phyloP scores from a whole-genome alignment of 2,113 vertebrate genomes.

The Trochalopteron elliotii region DNA sequence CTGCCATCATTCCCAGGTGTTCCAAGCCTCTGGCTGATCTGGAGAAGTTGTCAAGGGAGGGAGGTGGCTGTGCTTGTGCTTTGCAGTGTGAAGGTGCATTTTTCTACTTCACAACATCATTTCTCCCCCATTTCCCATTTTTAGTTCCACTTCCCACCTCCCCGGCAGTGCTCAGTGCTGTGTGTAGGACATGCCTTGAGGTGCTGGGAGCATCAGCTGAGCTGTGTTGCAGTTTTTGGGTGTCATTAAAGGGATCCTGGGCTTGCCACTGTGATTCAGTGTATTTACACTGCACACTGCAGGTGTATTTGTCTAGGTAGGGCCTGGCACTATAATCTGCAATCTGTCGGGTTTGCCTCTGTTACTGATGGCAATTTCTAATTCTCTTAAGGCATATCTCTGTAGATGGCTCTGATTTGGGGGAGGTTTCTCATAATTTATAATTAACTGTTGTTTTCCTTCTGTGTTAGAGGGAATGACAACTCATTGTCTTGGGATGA shows the following conservation, averaged over 20 bases:
- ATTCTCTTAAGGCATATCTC: neutral
- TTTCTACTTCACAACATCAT: neutral
- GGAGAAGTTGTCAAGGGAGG: neutral
- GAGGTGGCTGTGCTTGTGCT: neutral
- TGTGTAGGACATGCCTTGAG: neutral
- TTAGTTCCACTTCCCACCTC: neutral
- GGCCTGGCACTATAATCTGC: neutral
- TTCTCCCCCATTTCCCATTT: neutral
- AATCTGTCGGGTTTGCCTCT: neutral
- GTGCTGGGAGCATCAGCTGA: neutral
- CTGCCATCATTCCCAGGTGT: neutral
- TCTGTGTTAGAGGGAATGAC: neutral
- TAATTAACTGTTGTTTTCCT: neutral
- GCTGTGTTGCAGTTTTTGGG: neutral
- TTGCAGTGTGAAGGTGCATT: neutral
- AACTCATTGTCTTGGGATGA: neutral
- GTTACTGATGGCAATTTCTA: neutral
- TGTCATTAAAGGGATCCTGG: neutral
- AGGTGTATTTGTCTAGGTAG: conserved; percentile 1
- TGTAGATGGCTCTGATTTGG: neutral
- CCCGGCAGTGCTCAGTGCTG: neutral
- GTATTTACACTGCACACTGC: neutral
- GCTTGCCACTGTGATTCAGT: neutral
- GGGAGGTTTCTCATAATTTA: neutral
- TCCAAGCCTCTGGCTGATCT: neutral